Percentiles rank a stretch among this genome's conserved stretches.
Conservation (phyloP, 2,888 invertebrate genomes). For the Spodoptera littoralis region DNA sequence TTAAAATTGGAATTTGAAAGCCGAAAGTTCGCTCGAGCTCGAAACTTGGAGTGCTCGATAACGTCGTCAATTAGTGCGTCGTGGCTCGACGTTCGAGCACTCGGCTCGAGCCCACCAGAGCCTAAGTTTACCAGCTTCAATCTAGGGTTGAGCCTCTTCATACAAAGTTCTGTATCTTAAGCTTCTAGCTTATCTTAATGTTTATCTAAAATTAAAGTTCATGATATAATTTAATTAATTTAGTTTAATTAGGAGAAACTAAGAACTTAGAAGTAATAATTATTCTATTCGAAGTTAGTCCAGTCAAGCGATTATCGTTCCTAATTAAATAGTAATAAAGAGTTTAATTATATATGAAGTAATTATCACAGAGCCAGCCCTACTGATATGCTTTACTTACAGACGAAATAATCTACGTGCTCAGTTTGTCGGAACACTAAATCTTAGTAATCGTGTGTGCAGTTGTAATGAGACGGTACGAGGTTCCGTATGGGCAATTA, state of each 20-base stretch:
- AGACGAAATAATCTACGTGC: conserved; percentile 54
- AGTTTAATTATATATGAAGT: not conserved
- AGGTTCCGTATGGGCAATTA: conserved; percentile 61
- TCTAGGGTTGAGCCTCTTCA: conserved; percentile 52
- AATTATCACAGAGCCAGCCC: conserved; percentile 31
- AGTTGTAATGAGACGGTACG: conserved; percentile 54
- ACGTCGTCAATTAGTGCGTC: conserved; percentile 83
- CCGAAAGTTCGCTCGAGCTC: conserved; percentile 72
- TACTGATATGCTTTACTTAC: conserved; percentile 45
- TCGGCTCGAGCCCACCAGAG: conserved; percentile 47
- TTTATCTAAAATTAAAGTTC: no score
- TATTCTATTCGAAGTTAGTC: no score
- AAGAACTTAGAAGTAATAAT: no score
- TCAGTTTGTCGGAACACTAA: conserved; percentile 47
- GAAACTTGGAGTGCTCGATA: conserved; percentile 79
- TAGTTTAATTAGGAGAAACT: no score
- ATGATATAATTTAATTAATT: no score
- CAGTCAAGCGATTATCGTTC: no score
- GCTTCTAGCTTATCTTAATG: conserved; percentile 4
- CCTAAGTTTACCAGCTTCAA: conserved; percentile 55
- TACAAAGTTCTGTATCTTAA: conserved; percentile 20
- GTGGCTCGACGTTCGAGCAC: conserved; percentile 60
- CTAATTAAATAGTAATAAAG: no score
- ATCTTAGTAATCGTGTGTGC: conserved; percentile 61
- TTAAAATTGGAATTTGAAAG: conserved; percentile 82